Evolutionary conservation across 2,888 invertebrate genomes (phyloP), one percentile per base, ranked within the genome.

Genomic region (Athrips mouffetella): DNA sequence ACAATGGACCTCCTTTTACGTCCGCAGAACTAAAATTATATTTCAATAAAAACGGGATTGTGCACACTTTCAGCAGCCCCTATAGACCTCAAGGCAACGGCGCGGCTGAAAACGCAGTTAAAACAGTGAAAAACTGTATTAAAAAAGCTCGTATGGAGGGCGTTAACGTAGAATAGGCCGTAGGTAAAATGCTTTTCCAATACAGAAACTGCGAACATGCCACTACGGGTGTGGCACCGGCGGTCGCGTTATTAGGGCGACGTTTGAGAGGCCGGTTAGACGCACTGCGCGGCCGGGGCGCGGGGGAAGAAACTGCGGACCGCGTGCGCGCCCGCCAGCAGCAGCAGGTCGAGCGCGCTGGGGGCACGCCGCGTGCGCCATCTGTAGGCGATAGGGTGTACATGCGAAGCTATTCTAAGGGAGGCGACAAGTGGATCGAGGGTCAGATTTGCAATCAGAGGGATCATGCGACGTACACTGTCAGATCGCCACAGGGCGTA

Each of bases 1-100:
- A 59, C 33, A 53, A 57, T 20, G 60, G 59, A 0, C 55, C 59
- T 21, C 60, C 58, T 2, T 63, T 59, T 39, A 23, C 37, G 2
- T 50, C 49, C 4, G 18, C 16, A 2, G 57, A 57, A 6, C 53
- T 55, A 20, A 50, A 48, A 31, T 15, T 23, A 7, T 59, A 51
- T 46, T 51, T 46, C 11, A 29, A 49, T 20, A 52, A 44, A 15
- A 51, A 49, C 30, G 11, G 30, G 6, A 58, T 56, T 8, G 39
- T 30, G 11, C 54, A 53, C 20, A 41, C 25, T 1, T 44, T 25
- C 7, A 27, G 31, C 10, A 41, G 35, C 16, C 49, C 59, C 1
- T 50, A 54, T 16, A 48, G 53, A 30, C 52, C 53, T 2, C 48
- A 51, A 15, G 50, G 52, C 1, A 55, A 55, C 29, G 56, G 54